Percentiles rank a stretch among this genome's conserved stretches.
Conservation (phyloP, 2,113 vertebrate genomes). For the rat (Rattus norvegicus) region GRCr8 NC_086023.1:154111001-154111500, state of each 20-base stretch:
- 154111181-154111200: background rate
- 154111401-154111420: conserved; percentile 3
- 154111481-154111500: background rate
- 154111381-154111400: background rate
- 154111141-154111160: too few relatives aligned
- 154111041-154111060: background rate
- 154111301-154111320: background rate
- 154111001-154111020: conserved; percentile 6
- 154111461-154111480: conserved; percentile 2
- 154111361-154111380: background rate
- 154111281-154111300: background rate
- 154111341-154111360: background rate
- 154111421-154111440: background rate
- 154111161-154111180: background rate
- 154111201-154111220: background rate
- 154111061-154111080: background rate
- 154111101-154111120: background rate
- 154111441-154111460: conserved; percentile 10
- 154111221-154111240: background rate
- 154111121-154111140: too few relatives aligned
- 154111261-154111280: too few relatives aligned
- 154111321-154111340: background rate
- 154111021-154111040: background rate
- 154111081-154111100: conserved; percentile 13
- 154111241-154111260: background rate